Evolutionary conservation across 2,113 vertebrate species (phyloP), one percentile per base, ranked within the genome.

Genomic region (Tenebrosternarchus preto): DNA sequence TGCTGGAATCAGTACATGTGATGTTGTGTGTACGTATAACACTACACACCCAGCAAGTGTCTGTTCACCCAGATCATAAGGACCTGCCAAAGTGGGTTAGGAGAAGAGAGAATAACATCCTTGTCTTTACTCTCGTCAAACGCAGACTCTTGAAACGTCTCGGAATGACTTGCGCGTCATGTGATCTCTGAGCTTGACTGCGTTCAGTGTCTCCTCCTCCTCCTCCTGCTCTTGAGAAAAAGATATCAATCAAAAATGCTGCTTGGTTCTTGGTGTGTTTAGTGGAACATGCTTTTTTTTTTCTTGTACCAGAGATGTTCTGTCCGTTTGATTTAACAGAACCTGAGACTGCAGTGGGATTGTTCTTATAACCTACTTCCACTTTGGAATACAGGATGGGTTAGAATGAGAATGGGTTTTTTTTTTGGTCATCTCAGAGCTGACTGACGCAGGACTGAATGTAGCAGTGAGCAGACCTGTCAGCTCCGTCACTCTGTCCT

Each of bases 21-120:
- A n/a, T n/a, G n/a, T n/a, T n/a, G 3, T 36, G 36, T 5, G 9
- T 4, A 1, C 1, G 39, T 46, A 46, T 4, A 46, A 4, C 5
- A 8, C 39, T 9, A 46, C 8, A 9, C 39, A 9, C 11, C 8
- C 39, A 9, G 39, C 39, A 46, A 9, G 8, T 20, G 31, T 29
- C 36, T 24, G 31, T 8, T 71, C 56, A 80, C 57, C n/a, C 4
- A 27, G n/a, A 39, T 72, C 68, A 67, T 71, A 74, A 74, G 70
- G 73, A 74, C 78, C 78, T 57, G 61, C 2, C 60, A 57, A 74
- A 66, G 8, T 24, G 36, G 56, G 7, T 39, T 27, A 31, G 31
- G 50, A 6, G 53, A 16, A 2, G 27, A 36, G n/a, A 67, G 64
- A 36, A 36, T 36, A 16, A 19, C 64, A n/a, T 70, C 5, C 55